phyloP scores from a whole-genome alignment of 2,113 vertebrate species.

The Setophaga petechia region DNA sequence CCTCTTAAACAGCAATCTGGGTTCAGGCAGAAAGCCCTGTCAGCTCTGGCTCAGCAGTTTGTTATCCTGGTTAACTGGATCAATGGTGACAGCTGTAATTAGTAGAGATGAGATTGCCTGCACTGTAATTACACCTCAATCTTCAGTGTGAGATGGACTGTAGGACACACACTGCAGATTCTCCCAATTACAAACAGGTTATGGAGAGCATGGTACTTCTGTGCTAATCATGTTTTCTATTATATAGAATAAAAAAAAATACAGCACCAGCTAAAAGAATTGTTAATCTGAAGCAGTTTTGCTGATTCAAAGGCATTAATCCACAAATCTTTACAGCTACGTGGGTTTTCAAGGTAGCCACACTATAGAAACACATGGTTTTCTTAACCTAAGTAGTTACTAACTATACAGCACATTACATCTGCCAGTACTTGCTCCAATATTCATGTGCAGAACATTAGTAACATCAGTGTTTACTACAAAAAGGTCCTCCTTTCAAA shows the following conservation, averaged over 20 bases:
- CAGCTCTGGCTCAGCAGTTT: slow-evolving; percentile 69
- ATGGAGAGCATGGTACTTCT: slow-evolving; percentile 20
- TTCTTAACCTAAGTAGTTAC: slow-evolving; percentile 2
- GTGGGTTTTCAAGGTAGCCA: slow-evolving; percentile 38
- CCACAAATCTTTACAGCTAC: slow-evolving; percentile 16
- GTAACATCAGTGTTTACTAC: slow-evolving; percentile 30
- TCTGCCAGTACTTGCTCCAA: background rate
- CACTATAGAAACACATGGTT: background rate
- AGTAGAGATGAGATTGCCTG: slow-evolving; percentile 77
- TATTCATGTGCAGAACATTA: slow-evolving; percentile 8
- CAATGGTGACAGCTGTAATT: slow-evolving; percentile 83
- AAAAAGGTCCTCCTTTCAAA: slow-evolving; percentile 18
- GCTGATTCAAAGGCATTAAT: slow-evolving; percentile 52
- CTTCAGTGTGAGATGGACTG: slow-evolving; percentile 62
- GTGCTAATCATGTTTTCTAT: slow-evolving; percentile 71
- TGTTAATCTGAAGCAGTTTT: slow-evolving; percentile 62
- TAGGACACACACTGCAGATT: slow-evolving; percentile 67
- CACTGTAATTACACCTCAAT: slow-evolving; percentile 81
- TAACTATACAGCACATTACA: slow-evolving; percentile 19
- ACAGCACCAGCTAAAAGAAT: slow-evolving; percentile 52
- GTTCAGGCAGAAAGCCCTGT: slow-evolving; percentile 73
- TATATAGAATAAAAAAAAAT: slow-evolving; percentile 35
- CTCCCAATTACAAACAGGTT: slow-evolving; percentile 65
- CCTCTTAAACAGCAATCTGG: slow-evolving; percentile 32
- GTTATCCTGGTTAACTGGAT: slow-evolving; percentile 85